Evolutionary conservation across 1,140 invertebrate genomes (phyloP).

Genomic region (Pseudomyrmex sp.): DNA sequence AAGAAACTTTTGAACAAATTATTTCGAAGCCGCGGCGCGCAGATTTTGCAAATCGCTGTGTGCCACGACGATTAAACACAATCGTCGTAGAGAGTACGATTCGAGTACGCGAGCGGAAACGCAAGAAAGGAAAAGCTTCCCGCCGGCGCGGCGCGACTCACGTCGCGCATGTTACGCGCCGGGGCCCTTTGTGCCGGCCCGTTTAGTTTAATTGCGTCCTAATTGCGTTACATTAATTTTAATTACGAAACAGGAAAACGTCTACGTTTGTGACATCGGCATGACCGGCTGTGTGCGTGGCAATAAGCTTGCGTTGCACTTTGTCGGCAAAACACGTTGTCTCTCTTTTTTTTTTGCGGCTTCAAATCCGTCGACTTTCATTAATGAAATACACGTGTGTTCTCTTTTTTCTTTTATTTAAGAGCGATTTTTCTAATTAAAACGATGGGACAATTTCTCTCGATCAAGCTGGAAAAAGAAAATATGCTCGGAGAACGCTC

Average conservation of each 20-base stretch:
- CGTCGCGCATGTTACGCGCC: not conserved
- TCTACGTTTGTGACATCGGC: slow-evolving; percentile 36
- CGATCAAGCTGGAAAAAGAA: not conserved
- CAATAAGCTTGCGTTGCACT: slow-evolving; percentile 29
- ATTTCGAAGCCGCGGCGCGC: not conserved
- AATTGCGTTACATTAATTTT: slow-evolving; percentile 72
- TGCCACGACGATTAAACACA: slow-evolving; percentile 42
- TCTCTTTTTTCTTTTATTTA: not conserved
- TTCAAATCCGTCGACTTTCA: slow-evolving; percentile 4
- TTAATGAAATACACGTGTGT: not conserved
- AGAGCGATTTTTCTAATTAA: not conserved
- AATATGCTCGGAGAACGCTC: not conserved
- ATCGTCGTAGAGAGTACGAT: not conserved
- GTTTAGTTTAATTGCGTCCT: slow-evolving; percentile 69
- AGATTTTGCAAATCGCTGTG: slow-evolving; percentile 30
- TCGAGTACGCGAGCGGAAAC: not conserved
- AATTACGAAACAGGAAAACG: slow-evolving; percentile 65
- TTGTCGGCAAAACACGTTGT: slow-evolving; percentile 1
- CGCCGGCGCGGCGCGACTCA: slow-evolving; percentile 44
- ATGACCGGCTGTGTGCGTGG: slow-evolving; percentile 1
- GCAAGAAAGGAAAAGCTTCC: slow-evolving; percentile 40
- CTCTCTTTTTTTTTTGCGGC: not conserved
- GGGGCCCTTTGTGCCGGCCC: slow-evolving; percentile 64
- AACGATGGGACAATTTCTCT: not conserved
- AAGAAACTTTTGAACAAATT: not conserved